phyloP scores from a whole-genome alignment of 1,140 invertebrate species.

The Lepidurus couesii region DNA sequence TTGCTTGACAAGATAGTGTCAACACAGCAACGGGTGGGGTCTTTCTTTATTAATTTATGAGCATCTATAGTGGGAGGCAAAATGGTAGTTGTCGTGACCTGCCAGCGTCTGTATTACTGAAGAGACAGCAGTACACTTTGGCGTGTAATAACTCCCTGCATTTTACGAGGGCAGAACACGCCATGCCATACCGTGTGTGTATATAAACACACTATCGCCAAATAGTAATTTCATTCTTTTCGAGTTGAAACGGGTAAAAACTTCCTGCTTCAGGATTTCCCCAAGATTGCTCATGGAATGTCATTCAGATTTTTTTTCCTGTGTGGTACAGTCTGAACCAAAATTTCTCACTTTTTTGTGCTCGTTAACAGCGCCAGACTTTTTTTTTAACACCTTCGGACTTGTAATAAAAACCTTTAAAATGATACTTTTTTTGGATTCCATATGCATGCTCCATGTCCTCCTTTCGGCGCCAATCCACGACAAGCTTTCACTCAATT shows the following conservation, averaged over 20 bases:
- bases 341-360: too few species aligned
- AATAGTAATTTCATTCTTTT: background rate
- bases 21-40: background rate
- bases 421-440: background rate
- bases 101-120: background rate
- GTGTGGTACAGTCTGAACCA: too few species aligned
- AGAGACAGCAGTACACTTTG: background rate
- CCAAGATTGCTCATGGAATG: too few species aligned
- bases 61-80: conserved; percentile 5
- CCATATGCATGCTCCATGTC: background rate
- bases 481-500: background rate
- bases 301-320: too few species aligned
- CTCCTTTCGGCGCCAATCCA: background rate
- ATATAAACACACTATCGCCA: too few species aligned
- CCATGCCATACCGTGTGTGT: background rate
- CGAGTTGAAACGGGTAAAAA: background rate
- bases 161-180: background rate
- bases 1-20: background rate
- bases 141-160: background rate
- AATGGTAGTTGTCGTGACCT: background rate
- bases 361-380: too few species aligned
- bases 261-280: background rate
- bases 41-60: background rate
- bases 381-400: too few species aligned
- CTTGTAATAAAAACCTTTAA: background rate